phyloP scores from a whole-genome alignment of 2,888 invertebrate genomes.

The Leptopterna dolabrata region DNA sequence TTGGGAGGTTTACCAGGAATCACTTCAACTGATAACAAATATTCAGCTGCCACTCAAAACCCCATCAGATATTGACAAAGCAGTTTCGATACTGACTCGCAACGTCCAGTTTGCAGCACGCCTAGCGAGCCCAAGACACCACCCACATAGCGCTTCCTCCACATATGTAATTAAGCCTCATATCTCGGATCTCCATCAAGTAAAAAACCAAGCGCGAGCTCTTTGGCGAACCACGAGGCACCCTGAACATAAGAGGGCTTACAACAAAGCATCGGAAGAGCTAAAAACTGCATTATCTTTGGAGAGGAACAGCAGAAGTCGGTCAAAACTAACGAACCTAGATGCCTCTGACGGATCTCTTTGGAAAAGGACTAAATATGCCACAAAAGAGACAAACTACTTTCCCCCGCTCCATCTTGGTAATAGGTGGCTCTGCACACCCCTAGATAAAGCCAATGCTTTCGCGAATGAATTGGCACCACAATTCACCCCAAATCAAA shows the following conservation, averaged over 20 bases:
- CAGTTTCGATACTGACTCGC: background rate
- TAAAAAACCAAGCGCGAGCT: background rate
- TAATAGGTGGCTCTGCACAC: no score
- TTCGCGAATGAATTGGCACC: no score
- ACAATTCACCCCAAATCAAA: background rate
- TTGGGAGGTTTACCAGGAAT: background rate
- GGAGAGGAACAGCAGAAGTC: no score
- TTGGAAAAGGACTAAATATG: no score
- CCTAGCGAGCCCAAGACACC: background rate
- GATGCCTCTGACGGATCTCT: no score
- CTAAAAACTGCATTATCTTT: no score
- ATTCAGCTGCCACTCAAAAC: background rate
- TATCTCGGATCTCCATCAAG: background rate
- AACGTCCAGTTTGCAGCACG: background rate
- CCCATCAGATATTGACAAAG: background rate
- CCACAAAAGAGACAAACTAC: no score
- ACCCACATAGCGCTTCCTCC: background rate
- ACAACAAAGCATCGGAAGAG: no score
- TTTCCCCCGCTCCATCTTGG: no score
- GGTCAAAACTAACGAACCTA: no score
- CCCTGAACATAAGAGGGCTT: no score
- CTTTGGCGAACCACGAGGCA: background rate
- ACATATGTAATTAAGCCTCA: background rate
- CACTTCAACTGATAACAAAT: background rate
- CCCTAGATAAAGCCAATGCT: no score